Conservation (phyloP, 2,113 vertebrate genomes). For the Motacilla tschutschensis region DNA sequence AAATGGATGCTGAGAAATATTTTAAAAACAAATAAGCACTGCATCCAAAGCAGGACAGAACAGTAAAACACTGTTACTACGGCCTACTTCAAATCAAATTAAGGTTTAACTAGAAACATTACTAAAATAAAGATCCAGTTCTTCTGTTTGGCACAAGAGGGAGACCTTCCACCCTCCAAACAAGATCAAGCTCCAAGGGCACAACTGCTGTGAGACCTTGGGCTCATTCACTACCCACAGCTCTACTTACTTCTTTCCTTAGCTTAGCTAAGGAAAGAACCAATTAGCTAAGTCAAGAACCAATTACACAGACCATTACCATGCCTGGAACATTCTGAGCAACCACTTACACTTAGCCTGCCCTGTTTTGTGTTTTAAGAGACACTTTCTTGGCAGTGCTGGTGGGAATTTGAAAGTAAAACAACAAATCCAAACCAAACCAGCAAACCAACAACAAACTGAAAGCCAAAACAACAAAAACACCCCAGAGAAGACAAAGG, state of each 20-base stretch:
- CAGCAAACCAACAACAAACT: background rate
- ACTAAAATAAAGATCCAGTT: background rate
- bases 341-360: background rate
- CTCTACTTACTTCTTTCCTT: background rate
- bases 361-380: background rate
- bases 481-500: background rate
- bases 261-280: background rate
- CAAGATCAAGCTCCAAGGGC: background rate
- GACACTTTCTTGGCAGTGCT: background rate
- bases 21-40: conserved; percentile 6
- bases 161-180: background rate
- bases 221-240: background rate
- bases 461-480: background rate
- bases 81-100: background rate
- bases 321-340: background rate
- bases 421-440: background rate
- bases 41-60: background rate
- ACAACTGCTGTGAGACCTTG: background rate
- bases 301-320: background rate
- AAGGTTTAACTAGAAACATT: background rate
- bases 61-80: background rate
- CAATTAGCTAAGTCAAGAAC: background rate
- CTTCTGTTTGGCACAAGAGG: background rate
- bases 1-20: conserved; percentile 81
- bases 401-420: background rate